These are phyloP conservation scores for Miltochrista miniata DNA, from an alignment of 2,888 invertebrate species.

Conservation along the genomic window DNA sequence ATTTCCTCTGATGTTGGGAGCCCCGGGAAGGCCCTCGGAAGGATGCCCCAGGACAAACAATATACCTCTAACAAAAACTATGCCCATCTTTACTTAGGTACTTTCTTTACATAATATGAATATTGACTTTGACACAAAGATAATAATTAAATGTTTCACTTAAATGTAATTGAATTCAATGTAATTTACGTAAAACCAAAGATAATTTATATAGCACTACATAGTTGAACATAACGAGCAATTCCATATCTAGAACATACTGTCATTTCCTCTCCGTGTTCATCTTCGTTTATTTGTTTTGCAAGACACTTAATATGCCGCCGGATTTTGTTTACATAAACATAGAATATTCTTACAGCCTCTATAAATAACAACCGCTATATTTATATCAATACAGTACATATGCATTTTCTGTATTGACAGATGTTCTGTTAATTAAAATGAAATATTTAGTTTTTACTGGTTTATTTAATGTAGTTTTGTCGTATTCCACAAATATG, in stretches of 20 bases:
- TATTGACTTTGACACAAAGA: no score
- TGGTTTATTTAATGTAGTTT: not conserved
- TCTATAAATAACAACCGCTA: not conserved
- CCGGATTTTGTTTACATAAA: not conserved
- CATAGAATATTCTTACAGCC: not conserved
- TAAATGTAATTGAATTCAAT: no score
- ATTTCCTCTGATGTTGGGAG: no score
- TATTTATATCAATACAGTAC: not conserved
- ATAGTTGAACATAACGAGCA: no score
- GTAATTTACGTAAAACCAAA: no score
- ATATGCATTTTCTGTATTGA: not conserved
- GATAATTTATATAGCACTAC: no score
- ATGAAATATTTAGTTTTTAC: slow-evolving; percentile 1
- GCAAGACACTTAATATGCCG: not conserved
- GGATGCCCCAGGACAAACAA: no score
- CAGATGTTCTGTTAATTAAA: not conserved
- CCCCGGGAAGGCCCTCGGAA: no score
- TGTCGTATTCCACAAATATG: not conserved
- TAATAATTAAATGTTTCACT: no score
- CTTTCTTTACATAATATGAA: no score
- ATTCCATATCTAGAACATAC: not conserved
- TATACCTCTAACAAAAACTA: no score
- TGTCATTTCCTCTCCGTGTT: not conserved
- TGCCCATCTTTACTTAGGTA: no score
- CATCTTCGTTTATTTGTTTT: not conserved